These are phyloP conservation scores for Muscidifurax raptorellus DNA, from an alignment of 1,140 invertebrate genomes.

Conservation along the genomic window DNA sequence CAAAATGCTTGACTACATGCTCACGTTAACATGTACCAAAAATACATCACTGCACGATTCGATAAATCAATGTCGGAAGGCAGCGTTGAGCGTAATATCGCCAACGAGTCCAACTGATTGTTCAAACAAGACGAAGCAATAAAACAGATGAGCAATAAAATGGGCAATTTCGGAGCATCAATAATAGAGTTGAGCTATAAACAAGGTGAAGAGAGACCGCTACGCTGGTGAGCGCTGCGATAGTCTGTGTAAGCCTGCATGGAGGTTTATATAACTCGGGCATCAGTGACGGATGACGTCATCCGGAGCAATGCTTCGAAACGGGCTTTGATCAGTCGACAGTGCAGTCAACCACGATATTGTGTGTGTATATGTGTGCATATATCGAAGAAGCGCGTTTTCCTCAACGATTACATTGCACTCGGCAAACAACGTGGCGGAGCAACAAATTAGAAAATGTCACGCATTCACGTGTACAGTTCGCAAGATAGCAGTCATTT, in stretches of 20 bases:
- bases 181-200: not conserved
- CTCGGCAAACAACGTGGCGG: not conserved
- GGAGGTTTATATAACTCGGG: conserved; percentile 56
- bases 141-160: not conserved
- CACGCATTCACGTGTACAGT: not conserved
- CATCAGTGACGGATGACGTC: conserved; percentile 50
- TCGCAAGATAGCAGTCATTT: too few species aligned
- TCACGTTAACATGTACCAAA: too few species aligned
- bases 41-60: too few species aligned
- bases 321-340: conserved; percentile 46
- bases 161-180: not conserved
- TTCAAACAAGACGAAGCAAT: not conserved
- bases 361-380: not conserved
- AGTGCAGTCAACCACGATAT: conserved; percentile 51
- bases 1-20: too few species aligned
- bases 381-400: conserved; percentile 1
- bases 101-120: not conserved
- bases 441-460: not conserved
- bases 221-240: not conserved
- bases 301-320: conserved; percentile 25
- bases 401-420: not conserved
- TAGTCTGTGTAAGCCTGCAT: conserved; percentile 32
- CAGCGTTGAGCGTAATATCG: not conserved
- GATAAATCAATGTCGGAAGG: not conserved
- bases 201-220: not conserved